Evolutionary conservation across 2,113 vertebrate species (phyloP), one percentile per base, ranked within the genome.

Genomic region (Lamprologus ornatipinnis): DNA sequence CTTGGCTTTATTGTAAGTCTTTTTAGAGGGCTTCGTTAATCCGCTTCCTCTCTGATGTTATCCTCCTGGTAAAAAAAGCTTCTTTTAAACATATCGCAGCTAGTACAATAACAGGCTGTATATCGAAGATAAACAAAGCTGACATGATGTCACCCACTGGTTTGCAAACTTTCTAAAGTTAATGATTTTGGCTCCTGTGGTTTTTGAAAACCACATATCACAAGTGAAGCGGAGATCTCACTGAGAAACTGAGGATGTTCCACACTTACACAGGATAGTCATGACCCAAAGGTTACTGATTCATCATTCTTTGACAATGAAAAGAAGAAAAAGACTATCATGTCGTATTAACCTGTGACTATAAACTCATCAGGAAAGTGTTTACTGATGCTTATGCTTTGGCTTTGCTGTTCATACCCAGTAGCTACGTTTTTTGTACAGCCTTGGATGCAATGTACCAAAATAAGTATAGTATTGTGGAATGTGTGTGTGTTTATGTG

Each of bases 1-100:
- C 98, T 99, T 6, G 99, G 99, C 80, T 99, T 99, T 91, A 99
- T 99, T 42, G 99, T 99, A 87, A 99, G 99, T 68, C 6, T 68
- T 86, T 60, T 78, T 31, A 49, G 17, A 54, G 23, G 23, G n/a
- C 51, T 21, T 63, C 28, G 3, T 80, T 75, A 75, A 19, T 19
- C 19, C 8, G 1, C 19, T 26, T 49, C 17, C 6, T 49, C 9
- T 6, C 42, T 49, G 14, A 49, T 75, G 42, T 28, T 75, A 28
- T 75, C 23, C 40, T 47, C 70, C 9, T 28, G 42, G 42, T 1
- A 28, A 28, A 45, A 70, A 70, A 68, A 45, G 23, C 14, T 47
- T 28, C 3, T 49, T 47, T 28, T 47, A 47, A 47, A 47, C 68
- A 47, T 6, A 28, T 75, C 70, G 17, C 42, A 45, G 15, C 40